These are phyloP conservation scores for Pocillopora damicornis DNA, from an alignment of 64 coral and sea anemone species.

Conservation along the genomic window DNA sequence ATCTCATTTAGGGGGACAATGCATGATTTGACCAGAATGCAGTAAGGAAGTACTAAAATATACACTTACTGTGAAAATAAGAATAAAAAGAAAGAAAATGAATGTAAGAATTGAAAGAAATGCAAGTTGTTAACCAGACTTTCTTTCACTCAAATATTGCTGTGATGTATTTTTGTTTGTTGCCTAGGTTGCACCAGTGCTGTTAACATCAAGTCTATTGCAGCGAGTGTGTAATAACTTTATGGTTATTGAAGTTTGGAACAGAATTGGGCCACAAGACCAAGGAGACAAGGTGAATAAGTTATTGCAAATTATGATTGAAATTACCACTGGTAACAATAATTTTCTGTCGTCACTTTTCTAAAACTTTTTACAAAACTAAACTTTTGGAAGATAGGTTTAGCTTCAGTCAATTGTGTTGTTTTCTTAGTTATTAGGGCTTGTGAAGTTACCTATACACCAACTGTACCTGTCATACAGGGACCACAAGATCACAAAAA, in stretches of 20 bases:
- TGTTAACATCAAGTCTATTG: constrained; percentile 72
- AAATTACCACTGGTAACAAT: neutral
- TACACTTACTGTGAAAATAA: neutral
- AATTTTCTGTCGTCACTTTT: neutral
- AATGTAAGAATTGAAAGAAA: neutral
- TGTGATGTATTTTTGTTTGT: neutral
- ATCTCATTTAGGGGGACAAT: too few relatives aligned
- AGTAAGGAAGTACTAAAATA: neutral
- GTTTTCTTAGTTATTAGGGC: constrained; percentile 75
- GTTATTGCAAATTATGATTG: neutral
- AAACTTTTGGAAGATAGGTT: neutral
- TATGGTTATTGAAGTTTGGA: constrained; percentile 86
- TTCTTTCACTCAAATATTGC: too few relatives aligned
- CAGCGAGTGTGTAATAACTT: constrained; percentile 87
- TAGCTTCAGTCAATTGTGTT: neutral
- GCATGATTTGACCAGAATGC: neutral
- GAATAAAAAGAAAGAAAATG: neutral
- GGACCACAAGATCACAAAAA: constrained; percentile 79
- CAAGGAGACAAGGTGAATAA: constrained; percentile 7
- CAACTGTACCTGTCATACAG: constrained; percentile 96
- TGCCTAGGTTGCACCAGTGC: constrained; percentile 68
- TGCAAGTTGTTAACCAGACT: neutral
- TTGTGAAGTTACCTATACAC: constrained; percentile 88
- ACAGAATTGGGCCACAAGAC: constrained; percentile 57
- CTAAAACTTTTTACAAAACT: neutral